Conservation (phyloP, 2,797 vertebrate genomes). For the Heteromormyrus szaboi region DNA sequence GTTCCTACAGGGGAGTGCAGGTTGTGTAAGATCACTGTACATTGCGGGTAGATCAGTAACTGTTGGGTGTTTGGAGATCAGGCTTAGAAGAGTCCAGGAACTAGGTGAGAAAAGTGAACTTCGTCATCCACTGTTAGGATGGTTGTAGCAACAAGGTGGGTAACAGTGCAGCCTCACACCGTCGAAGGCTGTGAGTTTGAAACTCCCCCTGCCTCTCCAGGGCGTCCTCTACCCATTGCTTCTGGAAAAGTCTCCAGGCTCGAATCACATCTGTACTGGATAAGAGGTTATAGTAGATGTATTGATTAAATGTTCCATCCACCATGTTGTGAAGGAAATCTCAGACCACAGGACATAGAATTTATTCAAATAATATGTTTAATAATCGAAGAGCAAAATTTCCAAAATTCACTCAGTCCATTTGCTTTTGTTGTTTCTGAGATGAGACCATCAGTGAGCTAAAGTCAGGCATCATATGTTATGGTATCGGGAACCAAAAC, state of each 20-base stretch:
- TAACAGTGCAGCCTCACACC: not conserved
- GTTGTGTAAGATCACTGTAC: not conserved
- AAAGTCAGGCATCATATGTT: not conserved
- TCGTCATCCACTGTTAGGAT: not conserved
- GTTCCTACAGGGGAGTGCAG: not conserved
- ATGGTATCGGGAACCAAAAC: not conserved
- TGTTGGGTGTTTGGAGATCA: not conserved
- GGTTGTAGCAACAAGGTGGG: not conserved
- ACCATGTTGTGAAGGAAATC: not conserved
- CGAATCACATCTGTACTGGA: not conserved
- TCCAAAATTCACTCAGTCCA: not conserved
- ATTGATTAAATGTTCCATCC: not conserved
- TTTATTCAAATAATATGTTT: not conserved
- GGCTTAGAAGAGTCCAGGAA: not conserved
- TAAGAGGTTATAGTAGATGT: not conserved
- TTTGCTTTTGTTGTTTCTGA: not conserved
- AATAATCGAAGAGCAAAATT: not conserved
- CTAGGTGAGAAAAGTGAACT: not conserved
- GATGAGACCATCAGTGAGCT: not conserved
- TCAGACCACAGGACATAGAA: not conserved
- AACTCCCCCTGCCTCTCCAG: not conserved
- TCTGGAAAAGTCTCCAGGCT: not conserved
- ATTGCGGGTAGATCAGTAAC: not conserved
- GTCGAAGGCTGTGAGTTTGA: not conserved
- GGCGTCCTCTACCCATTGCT: not conserved